A percentile compares a stretch with the other conserved stretches of the same genome.
Conservation (phyloP, 2,888 invertebrate genomes). For the Cinara cedri region DNA sequence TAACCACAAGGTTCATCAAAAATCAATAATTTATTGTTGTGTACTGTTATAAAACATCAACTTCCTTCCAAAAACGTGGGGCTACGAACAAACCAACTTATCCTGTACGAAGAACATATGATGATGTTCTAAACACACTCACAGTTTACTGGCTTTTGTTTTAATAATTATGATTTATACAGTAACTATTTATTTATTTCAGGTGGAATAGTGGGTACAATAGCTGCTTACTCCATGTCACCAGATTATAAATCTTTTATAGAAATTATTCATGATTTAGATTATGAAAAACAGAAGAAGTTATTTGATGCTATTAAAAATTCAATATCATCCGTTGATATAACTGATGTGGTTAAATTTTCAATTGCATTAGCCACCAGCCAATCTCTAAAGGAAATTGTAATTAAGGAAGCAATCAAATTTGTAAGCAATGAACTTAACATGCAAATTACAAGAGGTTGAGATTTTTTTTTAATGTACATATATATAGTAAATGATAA, state of each 20-base stretch:
- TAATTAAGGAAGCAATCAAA: slow-evolving; percentile 36
- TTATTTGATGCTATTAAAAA: slow-evolving; percentile 36
- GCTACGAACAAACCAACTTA: no score
- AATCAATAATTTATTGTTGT: no score
- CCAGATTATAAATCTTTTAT: slow-evolving; percentile 28
- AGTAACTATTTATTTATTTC: background rate
- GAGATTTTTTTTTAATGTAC: background rate
- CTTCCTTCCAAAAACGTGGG: no score
- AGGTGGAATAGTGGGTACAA: slow-evolving; percentile 39
- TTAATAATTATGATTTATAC: background rate
- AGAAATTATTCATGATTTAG: slow-evolving; percentile 33
- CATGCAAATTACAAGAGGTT: slow-evolving; percentile 10
- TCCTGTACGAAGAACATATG: background rate
- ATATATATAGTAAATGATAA: background rate
- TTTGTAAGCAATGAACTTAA: slow-evolving; percentile 38
- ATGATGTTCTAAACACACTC: no score
- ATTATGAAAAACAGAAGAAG: slow-evolving; percentile 40
- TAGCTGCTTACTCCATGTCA: slow-evolving; percentile 27
- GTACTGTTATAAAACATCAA: no score
- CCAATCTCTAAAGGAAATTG: slow-evolving; percentile 25
- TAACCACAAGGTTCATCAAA: no score
- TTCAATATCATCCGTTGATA: slow-evolving; percentile 3
- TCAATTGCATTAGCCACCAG: slow-evolving; percentile 11
- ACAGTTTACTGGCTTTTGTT: no score
- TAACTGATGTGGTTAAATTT: slow-evolving; percentile 36